Conservation (phyloP, 2,888 invertebrate species). For the Mesorhabditis sp. region DNA sequence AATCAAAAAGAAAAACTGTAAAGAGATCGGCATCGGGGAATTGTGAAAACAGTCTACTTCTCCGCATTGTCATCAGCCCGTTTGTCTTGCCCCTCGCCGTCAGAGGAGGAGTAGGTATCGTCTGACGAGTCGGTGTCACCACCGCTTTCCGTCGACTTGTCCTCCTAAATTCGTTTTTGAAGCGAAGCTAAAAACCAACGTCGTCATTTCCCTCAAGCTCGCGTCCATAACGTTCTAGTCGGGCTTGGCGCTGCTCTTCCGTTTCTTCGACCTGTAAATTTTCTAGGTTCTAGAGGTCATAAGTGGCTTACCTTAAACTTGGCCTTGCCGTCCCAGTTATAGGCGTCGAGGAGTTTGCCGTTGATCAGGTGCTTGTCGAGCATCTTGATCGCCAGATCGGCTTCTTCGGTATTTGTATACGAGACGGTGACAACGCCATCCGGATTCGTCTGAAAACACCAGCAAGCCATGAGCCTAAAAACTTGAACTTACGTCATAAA, state of each 20-base stretch:
- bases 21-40: too few species aligned
- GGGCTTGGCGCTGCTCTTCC: constrained; percentile 76
- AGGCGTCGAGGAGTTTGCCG: constrained; percentile 69
- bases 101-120: too few species aligned
- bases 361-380: background rate
- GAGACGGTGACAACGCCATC: constrained; percentile 89
- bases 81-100: too few species aligned
- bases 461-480: background rate
- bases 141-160: too few species aligned
- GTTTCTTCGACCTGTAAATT: constrained; percentile 74
- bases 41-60: too few species aligned
- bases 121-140: too few species aligned
- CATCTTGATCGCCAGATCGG: constrained; percentile 78
- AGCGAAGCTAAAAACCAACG: background rate
- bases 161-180: too few species aligned
- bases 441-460: constrained; percentile 70
- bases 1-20: too few species aligned
- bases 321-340: constrained; percentile 90
- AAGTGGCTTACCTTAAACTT: constrained; percentile 70
- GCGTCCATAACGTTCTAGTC: constrained; percentile 65
- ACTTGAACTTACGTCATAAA: constrained; percentile 76
- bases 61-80: too few species aligned
- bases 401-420: constrained; percentile 83
- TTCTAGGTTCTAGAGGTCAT: background rate
- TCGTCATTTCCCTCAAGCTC: background rate